Conservation (phyloP, 1,140 invertebrate genomes). For the Anagrus nilaparvatae region DNA sequence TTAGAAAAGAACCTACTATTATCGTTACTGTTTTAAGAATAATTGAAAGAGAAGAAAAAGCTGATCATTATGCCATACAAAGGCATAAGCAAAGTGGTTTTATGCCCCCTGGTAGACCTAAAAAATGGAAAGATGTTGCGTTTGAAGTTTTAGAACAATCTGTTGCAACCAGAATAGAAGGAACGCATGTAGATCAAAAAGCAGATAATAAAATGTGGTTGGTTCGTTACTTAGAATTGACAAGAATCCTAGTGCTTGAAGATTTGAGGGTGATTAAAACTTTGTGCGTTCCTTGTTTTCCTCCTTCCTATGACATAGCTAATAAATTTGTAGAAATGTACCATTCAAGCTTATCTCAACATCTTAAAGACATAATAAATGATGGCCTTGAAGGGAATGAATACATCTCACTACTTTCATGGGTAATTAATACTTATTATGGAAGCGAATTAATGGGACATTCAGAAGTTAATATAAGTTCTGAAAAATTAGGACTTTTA, state of each 20-base stretch:
- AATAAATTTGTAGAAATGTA: slow-evolving; percentile 90
- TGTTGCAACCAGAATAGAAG: slow-evolving; percentile 74
- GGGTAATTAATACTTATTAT: slow-evolving; percentile 82
- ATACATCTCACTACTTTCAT: slow-evolving; percentile 86
- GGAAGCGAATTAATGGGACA: slow-evolving; percentile 79
- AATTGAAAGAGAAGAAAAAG: slow-evolving; percentile 92
- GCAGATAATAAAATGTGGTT: slow-evolving; percentile 93
- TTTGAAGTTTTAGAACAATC: slow-evolving; percentile 75
- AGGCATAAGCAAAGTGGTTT: slow-evolving; percentile 77
- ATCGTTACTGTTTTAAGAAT: slow-evolving; percentile 94
- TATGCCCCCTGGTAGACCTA: slow-evolving; percentile 85
- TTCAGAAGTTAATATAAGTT: slow-evolving; percentile 75
- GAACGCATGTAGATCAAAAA: slow-evolving; percentile 86
- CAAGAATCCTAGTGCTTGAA: slow-evolving; percentile 77
- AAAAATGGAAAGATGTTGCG: slow-evolving; percentile 83
- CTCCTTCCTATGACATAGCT: slow-evolving; percentile 89
- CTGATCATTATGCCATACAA: slow-evolving; percentile 68
- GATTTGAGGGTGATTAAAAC: slow-evolving; percentile 89
- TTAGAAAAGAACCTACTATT: slow-evolving; percentile 88
- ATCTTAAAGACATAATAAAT: slow-evolving; percentile 78
- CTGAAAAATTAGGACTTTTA: slow-evolving; percentile 56
- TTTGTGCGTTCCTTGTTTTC: slow-evolving; percentile 88
- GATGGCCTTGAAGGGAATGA: slow-evolving; percentile 91
- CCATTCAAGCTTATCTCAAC: slow-evolving; percentile 74
- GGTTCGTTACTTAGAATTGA: slow-evolving; percentile 67